Percentiles rank a stretch among this genome's conserved stretches.
These are phyloP conservation scores for Volucella zonaria DNA, from an alignment of 2,888 invertebrate genomes.

Conservation along the genomic window DNA sequence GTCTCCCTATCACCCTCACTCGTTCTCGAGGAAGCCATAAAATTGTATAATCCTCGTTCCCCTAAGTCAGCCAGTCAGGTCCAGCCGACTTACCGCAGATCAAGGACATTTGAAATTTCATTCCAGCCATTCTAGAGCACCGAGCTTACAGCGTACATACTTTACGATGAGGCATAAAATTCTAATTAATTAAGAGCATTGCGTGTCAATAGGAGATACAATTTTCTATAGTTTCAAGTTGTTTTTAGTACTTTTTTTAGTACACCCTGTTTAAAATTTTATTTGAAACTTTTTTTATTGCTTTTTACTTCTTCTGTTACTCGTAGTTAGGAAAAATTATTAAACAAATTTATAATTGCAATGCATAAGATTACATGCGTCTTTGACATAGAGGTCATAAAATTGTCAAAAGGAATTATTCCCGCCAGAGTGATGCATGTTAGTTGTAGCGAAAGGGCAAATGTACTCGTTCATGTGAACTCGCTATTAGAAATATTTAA, in stretches of 20 bases:
- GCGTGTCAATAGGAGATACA: conserved; percentile 45
- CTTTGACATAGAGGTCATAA: too few relatives aligned
- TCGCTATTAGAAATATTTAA: background rate
- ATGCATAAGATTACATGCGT: conserved; percentile 12
- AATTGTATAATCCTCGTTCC: background rate
- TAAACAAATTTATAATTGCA: conserved; percentile 37
- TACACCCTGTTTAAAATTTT: background rate
- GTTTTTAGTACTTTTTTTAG: conserved; percentile 16
- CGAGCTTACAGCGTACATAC: conserved; percentile 36
- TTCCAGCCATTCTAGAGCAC: conserved; percentile 10
- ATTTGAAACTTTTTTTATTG: background rate
- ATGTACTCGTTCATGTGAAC: conserved; percentile 3
- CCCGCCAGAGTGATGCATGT: background rate
- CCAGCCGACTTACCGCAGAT: conserved; percentile 44
- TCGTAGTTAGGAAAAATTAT: background rate
- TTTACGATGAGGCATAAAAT: conserved; percentile 54
- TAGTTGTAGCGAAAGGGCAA: background rate
- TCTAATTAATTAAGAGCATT: conserved; percentile 60
- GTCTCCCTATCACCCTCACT: background rate
- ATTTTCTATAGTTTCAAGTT: background rate
- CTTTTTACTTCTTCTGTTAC: too few relatives aligned
- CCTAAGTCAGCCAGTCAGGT: background rate
- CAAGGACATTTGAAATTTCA: conserved; percentile 49
- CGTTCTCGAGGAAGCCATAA: conserved; percentile 6
- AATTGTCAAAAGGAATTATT: background rate